Percentiles rank a stretch among this genome's conserved stretches.
Evolutionary conservation across 2,888 invertebrate genomes (phyloP).

Genomic region (Aelia acuminata): DNA sequence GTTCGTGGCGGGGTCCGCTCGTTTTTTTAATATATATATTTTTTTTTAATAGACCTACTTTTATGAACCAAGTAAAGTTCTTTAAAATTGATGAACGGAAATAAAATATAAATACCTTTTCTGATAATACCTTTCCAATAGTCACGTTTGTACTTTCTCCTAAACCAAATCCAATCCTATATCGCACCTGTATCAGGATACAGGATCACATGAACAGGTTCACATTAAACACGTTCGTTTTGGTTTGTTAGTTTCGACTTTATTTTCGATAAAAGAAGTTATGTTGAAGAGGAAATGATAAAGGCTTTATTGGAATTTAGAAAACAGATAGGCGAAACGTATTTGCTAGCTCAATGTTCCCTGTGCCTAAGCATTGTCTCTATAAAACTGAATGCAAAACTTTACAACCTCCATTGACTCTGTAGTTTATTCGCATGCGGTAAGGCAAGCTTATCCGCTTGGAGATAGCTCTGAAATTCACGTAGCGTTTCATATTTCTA

Average conservation of each 20-base stretch:
- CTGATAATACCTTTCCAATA: not conserved
- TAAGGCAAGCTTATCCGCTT: not conserved
- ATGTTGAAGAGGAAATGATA: not conserved
- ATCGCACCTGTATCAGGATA: not conserved
- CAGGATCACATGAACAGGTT: too few relatives aligned
- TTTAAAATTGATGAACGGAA: not conserved
- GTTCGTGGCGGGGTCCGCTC: too few relatives aligned
- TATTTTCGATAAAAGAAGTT: constrained; percentile 6
- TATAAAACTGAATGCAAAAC: not conserved
- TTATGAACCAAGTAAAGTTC: not conserved
- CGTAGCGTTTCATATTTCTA: not conserved
- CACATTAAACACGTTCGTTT: not conserved
- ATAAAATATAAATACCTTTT: not conserved
- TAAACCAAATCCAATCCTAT: not conserved
- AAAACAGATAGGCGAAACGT: not conserved
- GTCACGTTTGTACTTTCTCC: not conserved
- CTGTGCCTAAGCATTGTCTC: not conserved
- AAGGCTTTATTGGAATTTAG: not conserved
- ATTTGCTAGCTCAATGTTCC: not conserved
- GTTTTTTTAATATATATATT: too few relatives aligned
- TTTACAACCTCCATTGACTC: constrained; percentile 1
- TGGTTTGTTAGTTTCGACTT: not conserved
- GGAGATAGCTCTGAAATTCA: not conserved
- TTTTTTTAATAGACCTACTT: too few relatives aligned
- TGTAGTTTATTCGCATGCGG: not conserved